These are phyloP conservation scores for Papilio elwesi DNA, from an alignment of 2,888 invertebrate species.

Conservation along the genomic window DNA sequence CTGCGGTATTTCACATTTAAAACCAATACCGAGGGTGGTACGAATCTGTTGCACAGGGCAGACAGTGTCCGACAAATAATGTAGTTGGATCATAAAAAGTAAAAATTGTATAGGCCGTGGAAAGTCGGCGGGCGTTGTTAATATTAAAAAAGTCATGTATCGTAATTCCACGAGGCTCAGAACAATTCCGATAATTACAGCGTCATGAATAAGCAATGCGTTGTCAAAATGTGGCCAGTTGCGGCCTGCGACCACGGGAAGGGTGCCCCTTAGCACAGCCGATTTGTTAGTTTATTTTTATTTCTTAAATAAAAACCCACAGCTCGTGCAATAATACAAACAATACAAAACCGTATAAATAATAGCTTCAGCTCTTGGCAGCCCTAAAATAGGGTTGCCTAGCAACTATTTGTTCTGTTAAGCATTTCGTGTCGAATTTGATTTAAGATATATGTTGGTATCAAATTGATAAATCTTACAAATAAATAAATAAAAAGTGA, in stretches of 20 bases:
- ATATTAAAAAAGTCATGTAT: slow-evolving; percentile 53
- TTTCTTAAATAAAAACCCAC: background rate
- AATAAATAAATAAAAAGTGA: slow-evolving; percentile 29
- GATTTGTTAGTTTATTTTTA: background rate
- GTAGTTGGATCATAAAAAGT: slow-evolving; percentile 16
- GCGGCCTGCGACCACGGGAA: slow-evolving; percentile 35
- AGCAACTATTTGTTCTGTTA: background rate
- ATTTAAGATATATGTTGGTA: background rate
- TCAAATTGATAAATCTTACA: slow-evolving; percentile 4
- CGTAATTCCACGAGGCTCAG: slow-evolving; percentile 55
- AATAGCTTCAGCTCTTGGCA: background rate
- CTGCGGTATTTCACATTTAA: slow-evolving; percentile 11
- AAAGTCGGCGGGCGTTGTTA: slow-evolving; percentile 43
- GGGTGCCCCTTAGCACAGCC: slow-evolving; percentile 24
- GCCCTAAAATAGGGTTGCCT: background rate
- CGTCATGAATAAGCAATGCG: slow-evolving; percentile 71
- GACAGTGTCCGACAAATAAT: slow-evolving; percentile 24
- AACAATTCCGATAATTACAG: slow-evolving; percentile 68
- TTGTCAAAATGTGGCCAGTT: slow-evolving; percentile 60
- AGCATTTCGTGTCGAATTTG: background rate
- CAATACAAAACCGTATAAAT: too few relatives aligned
- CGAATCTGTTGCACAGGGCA: background rate
- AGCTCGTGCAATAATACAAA: background rate
- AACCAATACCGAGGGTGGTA: slow-evolving; percentile 3
- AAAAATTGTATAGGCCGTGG: slow-evolving; percentile 27